Evolutionary conservation across 2,888 invertebrate genomes (phyloP), one percentile per base, ranked within the genome.

Genomic region (Eristalis tenax): DNA sequence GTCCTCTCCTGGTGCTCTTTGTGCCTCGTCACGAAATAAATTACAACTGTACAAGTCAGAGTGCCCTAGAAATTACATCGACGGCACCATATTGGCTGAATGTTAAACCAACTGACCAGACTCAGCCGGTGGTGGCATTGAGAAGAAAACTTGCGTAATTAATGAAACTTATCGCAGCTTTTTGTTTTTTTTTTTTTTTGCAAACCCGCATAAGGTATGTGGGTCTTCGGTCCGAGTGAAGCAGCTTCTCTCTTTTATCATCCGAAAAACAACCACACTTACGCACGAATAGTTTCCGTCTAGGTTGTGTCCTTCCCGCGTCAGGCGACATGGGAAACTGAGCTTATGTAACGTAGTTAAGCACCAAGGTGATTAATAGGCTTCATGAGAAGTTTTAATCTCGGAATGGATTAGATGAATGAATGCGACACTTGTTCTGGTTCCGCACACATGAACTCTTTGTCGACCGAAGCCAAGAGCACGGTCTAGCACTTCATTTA

Each of bases 331-430:
- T 32, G 4, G 32, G 43, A 59, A 59, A 35, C 43, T 40, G 32
- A 43, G 11, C 64, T 70, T 43, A 40, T 76, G 69, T 59, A 65
- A 70, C 69, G 65, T 76, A 57, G 69, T 56, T 70, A 70, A 82
- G 76, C 59, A 70, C 76, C 65, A 71, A 76, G 75, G 82, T 82
- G 82, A 82, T 82, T 82, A 82, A 82, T 82, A 70, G 75, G 70
- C 65, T 70, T 22, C 69, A 76, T 43, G 70, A 32, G 70, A 82
- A 82, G 76, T 76, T 82, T 82, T 75, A 82, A 82, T 82, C 76
- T 82, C 57, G 50, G 75, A 82, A 82, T 82, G 82, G 82, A 82
- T 82, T 82, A 70, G 75, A 82, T 75, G 70, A 76, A 82, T 82
- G 82, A 70, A 71, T 82, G 75, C 76, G 76, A 82, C 82, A 82